Conservation (phyloP, 2,797 vertebrate species). For the Danio kyathit region DNA sequence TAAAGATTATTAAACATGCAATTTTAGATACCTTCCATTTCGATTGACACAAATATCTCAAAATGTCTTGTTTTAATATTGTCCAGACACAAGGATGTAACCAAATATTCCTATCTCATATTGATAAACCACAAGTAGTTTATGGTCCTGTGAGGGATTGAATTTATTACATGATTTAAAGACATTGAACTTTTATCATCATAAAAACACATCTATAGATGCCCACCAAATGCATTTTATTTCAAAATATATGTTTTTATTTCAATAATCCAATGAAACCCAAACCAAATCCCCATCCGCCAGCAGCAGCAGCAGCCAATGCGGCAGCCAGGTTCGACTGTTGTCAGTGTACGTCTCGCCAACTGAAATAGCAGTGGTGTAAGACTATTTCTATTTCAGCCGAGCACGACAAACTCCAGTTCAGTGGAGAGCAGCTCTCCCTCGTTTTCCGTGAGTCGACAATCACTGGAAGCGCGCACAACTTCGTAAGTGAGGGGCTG, state of each 20-base stretch:
- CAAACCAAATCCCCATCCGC: not conserved
- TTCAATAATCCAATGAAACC: not conserved
- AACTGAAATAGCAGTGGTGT: constrained; percentile 47
- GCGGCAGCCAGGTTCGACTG: constrained; percentile 2
- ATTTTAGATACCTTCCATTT: no score
- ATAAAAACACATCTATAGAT: not conserved
- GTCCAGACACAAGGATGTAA: no score
- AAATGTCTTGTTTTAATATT: no score
- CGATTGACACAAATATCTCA: no score
- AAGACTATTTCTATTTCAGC: constrained; percentile 46
- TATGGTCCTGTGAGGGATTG: not conserved
- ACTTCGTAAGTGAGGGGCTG: constrained; percentile 91
- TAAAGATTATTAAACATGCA: no score
- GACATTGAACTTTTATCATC: not conserved
- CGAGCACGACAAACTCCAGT: constrained; percentile 43
- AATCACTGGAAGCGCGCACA: constrained; percentile 87
- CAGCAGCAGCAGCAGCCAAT: not conserved
- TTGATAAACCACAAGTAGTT: not conserved
- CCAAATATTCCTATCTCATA: not conserved
- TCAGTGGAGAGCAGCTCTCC: constrained; percentile 50
- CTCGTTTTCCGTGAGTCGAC: constrained; percentile 87
- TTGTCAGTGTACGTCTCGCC: constrained; percentile 36
- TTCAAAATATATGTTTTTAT: not conserved
- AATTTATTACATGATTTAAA: not conserved
- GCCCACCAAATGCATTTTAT: not conserved